phyloP scores from a whole-genome alignment of 1,140 invertebrate species.

The Tetragnatha versicolor region DNA sequence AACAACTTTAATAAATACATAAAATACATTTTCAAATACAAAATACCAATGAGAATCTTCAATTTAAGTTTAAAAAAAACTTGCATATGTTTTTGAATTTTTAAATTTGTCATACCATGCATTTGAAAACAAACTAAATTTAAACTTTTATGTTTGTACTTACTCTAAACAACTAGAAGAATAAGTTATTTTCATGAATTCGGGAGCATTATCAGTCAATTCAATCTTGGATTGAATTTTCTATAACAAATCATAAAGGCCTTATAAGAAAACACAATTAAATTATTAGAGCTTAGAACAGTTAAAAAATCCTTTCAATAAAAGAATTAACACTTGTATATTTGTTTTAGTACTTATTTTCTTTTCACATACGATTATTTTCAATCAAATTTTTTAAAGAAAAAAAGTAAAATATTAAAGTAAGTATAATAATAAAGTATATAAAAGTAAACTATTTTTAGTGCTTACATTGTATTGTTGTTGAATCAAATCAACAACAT shows the following conservation, averaged over 20 bases:
- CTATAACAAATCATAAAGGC: background rate
- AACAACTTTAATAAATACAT: background rate
- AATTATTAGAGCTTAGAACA: background rate
- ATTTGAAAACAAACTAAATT: background rate
- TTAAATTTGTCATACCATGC: background rate
- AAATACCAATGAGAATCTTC: background rate
- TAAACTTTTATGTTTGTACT: background rate
- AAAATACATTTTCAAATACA: background rate
- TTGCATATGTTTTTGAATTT: too few relatives aligned
- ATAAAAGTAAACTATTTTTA: background rate
- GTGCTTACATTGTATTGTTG: constrained; percentile 82
- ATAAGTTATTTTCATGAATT: constrained; percentile 53
- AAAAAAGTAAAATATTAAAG: background rate
- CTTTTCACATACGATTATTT: background rate
- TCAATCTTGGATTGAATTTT: constrained; percentile 53
- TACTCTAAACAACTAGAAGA: constrained; percentile 55
- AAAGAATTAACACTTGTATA: background rate
- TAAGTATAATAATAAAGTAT: background rate
- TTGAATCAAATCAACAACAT: constrained; percentile 88
- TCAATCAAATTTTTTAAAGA: background rate
- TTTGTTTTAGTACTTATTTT: too few relatives aligned
- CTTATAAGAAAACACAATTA: constrained; percentile 59
- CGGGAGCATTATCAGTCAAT: constrained; percentile 49
- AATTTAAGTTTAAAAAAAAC: too few relatives aligned
- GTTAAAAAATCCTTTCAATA: background rate